Base-by-base conservation (phyloP, 1,140 invertebrate genomes). In the Microplitis mediator region DNA sequence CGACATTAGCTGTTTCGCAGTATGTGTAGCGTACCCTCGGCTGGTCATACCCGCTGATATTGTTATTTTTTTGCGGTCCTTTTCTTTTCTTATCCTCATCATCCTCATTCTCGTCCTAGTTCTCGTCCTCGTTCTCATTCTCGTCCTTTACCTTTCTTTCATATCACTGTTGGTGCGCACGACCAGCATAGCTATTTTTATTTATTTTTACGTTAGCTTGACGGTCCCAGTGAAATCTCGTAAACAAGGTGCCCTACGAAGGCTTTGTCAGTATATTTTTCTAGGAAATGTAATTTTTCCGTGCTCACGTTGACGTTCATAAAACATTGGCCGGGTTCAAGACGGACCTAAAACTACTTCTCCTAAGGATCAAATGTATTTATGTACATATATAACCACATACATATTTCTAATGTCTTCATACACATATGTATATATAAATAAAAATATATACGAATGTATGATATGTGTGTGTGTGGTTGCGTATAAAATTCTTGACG, bases 171-270 rank as follows among this genome's bases (percentile, higher is more conserved):
- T 73, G 68, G 54, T 73, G 73, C 77, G 71, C 81, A 82, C 83
- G 79, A 85, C 81, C 77, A 45, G 39, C 76, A 32, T 50, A 67
- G 67, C 81, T 81, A 83, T 86, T 86, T 84, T 71, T 65, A 74
- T 76, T 78, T 67, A 50, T 32, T 54, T 54, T 67, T 67, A 34
- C 50, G 39, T n/a, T 8, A 35, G 39, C 11, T 34, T 67, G 51
- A 54, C 50, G 51, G 65, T 52, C n/a, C 36, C 16, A 34, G 4
- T 52, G 50, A 67, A 50, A 67, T 52, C 65, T 52, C 65, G 34
- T 67, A 51, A 67, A 67, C 50, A 67, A 54, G 16, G 9, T 65
- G n/a, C 45, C 63, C 34, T 51, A 23, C 45, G 34, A 62, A 62
- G 60, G 32, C 60, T 62, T 62, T 62, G 60, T 62, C 60, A 62